Evolutionary conservation across 2,113 vertebrate genomes (phyloP).

Genomic region (Acanthisitta chloris): DNA sequence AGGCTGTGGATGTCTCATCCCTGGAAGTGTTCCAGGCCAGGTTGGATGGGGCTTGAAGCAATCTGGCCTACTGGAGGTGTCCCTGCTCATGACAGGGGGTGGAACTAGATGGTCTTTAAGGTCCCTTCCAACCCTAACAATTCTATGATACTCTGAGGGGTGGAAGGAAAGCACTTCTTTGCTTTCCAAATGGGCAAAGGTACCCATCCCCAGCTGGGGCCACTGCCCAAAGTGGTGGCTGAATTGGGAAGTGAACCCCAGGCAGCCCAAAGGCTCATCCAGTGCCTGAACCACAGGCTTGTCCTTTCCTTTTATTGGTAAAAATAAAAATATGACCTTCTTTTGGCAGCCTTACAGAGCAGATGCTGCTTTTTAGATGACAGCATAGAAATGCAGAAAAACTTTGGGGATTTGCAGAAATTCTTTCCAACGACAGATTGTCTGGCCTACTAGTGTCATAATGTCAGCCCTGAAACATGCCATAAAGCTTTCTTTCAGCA

Average conservation of each 20-base stretch:
- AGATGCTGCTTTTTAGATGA: conserved; percentile 76
- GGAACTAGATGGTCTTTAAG: background rate
- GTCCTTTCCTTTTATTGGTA: conserved; percentile 68
- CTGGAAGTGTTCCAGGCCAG: background rate
- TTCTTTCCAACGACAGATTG: conserved; percentile 70
- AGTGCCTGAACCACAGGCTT: conserved; percentile 16
- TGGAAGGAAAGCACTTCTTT: background rate
- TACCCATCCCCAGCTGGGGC: background rate
- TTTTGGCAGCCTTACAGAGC: conserved; percentile 70
- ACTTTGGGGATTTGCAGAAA: conserved; percentile 70
- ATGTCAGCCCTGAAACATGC: conserved; percentile 70
- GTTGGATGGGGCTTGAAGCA: rapidly evolving
- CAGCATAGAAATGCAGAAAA: conserved; percentile 71
- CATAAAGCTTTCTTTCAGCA: conserved; percentile 60
- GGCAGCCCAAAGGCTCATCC: background rate
- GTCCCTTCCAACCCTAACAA: background rate
- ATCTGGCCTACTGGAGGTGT: rapidly evolving
- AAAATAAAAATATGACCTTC: conserved; percentile 76
- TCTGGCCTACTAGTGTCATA: conserved; percentile 69
- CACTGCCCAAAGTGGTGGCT: background rate
- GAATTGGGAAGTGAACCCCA: background rate
- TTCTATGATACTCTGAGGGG: background rate
- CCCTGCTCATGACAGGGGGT: background rate
- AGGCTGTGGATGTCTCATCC: background rate
- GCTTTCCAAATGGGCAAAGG: background rate